A percentile compares a stretch with the other conserved stretches of the same genome.
phyloP scores from a whole-genome alignment of 2,888 invertebrate genomes.

The Scaptomyza caliginosa region DNA sequence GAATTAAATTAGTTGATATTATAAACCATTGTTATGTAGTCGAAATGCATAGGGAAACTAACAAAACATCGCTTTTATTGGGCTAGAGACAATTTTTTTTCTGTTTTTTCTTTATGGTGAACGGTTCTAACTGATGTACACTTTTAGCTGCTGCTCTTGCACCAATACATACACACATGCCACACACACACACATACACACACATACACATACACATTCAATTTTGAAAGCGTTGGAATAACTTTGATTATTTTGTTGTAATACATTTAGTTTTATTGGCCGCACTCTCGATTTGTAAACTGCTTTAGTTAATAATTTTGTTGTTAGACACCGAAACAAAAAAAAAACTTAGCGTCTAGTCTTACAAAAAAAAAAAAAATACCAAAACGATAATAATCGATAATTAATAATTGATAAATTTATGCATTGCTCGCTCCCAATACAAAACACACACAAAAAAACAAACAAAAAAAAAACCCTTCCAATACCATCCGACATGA shows the following conservation, averaged over 20 bases:
- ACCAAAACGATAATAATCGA: conserved; percentile 25
- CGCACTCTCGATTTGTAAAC: conserved; percentile 31
- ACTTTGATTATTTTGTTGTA: conserved; percentile 38
- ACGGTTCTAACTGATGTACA: conserved; percentile 28
- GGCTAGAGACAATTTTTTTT: conserved; percentile 4
- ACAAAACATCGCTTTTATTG: conserved; percentile 24
- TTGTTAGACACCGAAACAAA: conserved; percentile 31
- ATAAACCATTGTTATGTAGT: conserved; percentile 10
- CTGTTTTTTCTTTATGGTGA: too few species aligned
- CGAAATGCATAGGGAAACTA: conserved; percentile 14
- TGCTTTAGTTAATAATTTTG: conserved; percentile 43
- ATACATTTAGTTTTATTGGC: conserved; percentile 34
- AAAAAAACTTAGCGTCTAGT: conserved; percentile 38
- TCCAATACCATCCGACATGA: conserved; percentile 37
- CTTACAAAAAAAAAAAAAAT: conserved; percentile 29
- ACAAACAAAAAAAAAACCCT: conserved; percentile 3
- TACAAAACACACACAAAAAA: neutral
- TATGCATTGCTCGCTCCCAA: conserved; percentile 52
- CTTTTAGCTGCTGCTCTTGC: conserved; percentile 26
- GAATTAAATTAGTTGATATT: neutral
- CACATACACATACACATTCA: neutral
- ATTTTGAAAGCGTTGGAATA: conserved; percentile 13
- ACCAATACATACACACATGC: conserved; percentile 6
- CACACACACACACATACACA: conserved; percentile 3
- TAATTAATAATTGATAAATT: conserved; percentile 55